Evolutionary conservation across 2,888 invertebrate species (phyloP), one percentile per base, ranked within the genome.

Genomic region (Neelides folsomi): DNA sequence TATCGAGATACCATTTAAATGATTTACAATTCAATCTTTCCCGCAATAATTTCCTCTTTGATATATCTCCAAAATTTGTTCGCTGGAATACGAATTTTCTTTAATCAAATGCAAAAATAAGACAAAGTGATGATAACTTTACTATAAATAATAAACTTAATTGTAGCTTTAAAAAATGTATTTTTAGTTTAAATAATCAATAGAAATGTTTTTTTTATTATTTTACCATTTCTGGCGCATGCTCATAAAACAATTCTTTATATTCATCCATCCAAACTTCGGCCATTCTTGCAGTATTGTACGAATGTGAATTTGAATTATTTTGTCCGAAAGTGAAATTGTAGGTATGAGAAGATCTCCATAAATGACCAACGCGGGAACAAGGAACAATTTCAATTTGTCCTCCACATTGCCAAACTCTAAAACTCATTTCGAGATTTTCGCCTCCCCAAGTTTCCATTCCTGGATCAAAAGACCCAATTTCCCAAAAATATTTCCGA

Each of bases 201-300:
- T n/a, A n/a, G n/a, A n/a, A n/a, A n/a, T n/a, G n/a, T n/a, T n/a
- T n/a, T n/a, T n/a, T n/a, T n/a, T n/a, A n/a, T n/a, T n/a, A n/a
- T n/a, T n/a, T n/a, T n/a, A n/a, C n/a, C n/a, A n/a, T n/a, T n/a
- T n/a, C n/a, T n/a, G n/a, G n/a, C n/a, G n/a, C n/a, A n/a, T n/a
- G n/a, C n/a, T 86, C 87, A 84, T 88, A 92, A 83, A 89, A 92
- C 83, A 93, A 92, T 73, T 86, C 86, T 80, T 90, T 90, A 86
- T 94, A 95, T 70, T 94, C 89, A 77, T 97, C 97, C 76, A 98
- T 83, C 97, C 97, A 97, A 68, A 95, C 95, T 73, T 93, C 92
- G 63, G 92, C 95, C 69, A 94, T 85, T 67, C 97, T 81, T 71
- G 92, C 90, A 76, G 94, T 92, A 81, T 97, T 98, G 78, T 92